Percentiles rank a stretch among this genome's conserved stretches.
These are phyloP conservation scores for Huso huso DNA, from an alignment of 2,797 vertebrate genomes.

Conservation along the genomic window DNA sequence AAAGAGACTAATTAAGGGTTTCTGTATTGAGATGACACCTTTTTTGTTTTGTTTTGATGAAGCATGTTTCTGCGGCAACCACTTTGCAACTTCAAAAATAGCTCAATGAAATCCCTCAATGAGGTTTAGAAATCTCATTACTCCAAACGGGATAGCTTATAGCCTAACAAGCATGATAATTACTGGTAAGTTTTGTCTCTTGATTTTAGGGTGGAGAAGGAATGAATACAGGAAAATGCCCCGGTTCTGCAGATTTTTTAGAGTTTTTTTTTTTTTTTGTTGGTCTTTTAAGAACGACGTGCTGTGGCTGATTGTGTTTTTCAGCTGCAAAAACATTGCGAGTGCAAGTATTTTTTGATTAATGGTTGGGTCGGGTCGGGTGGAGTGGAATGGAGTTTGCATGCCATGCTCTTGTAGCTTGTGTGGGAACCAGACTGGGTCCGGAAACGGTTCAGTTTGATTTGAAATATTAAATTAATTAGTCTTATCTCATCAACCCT, in stretches of 20 bases:
- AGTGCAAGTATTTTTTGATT: conserved; percentile 23
- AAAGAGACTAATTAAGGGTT: conserved; percentile 16
- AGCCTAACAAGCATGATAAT: background rate
- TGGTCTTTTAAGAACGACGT: conserved; percentile 36
- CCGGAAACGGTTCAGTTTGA: conserved; percentile 29
- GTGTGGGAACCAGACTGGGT: conserved; percentile 19
- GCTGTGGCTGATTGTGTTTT: background rate
- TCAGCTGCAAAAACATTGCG: background rate
- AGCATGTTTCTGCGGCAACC: background rate
- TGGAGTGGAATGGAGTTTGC: conserved; percentile 25
- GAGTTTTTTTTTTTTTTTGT: conserved; percentile 15
- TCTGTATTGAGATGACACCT: conserved; percentile 13
- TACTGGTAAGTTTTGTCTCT: conserved; percentile 22
- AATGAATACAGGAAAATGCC: conserved; percentile 16
- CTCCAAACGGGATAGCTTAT: background rate
- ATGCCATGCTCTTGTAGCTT: conserved; percentile 12
- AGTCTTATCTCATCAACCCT: conserved; percentile 34
- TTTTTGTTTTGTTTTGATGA: conserved; percentile 13
- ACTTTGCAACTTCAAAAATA: background rate
- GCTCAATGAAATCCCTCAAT: background rate
- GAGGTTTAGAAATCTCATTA: background rate
- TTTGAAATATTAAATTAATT: conserved; percentile 35
- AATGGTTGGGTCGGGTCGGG: conserved; percentile 21
- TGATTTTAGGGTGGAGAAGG: conserved; percentile 27
- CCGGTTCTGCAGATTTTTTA: conserved; percentile 17